Conservation (phyloP, 2,113 vertebrate species). For the Nothocercus nigrocapillus region DNA sequence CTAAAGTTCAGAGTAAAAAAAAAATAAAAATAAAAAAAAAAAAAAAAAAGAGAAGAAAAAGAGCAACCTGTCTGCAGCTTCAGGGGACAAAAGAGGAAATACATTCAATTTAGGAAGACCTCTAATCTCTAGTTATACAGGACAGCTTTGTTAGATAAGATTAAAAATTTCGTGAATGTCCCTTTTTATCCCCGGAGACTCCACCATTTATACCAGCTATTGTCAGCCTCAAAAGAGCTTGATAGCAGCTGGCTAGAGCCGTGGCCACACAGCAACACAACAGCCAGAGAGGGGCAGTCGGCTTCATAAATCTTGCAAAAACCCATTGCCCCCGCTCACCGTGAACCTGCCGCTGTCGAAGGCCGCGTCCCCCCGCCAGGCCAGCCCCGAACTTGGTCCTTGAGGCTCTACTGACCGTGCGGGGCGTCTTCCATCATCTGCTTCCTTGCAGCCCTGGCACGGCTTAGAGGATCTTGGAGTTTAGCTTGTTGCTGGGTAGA, state of each 20-base stretch:
- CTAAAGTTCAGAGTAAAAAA: constrained; percentile 13
- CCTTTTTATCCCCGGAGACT: constrained; percentile 65
- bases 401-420: constrained; percentile 5
- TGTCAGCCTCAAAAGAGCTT: constrained; percentile 57
- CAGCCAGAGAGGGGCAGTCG: constrained; percentile 44
- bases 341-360: constrained; percentile 50
- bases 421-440: constrained; percentile 47
- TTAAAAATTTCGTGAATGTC: constrained; percentile 65
- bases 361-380: constrained; percentile 38
- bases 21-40: not conserved
- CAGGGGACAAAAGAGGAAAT: constrained; percentile 51
- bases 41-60: not conserved
- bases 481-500: constrained; percentile 53
- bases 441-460: constrained; percentile 57
- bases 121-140: constrained; percentile 71
- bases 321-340: not conserved
- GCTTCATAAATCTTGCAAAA: constrained; percentile 55
- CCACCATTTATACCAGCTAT: constrained; percentile 35
- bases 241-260: constrained; percentile 72
- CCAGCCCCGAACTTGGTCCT: constrained; percentile 63
- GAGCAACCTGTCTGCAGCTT: constrained; percentile 16
- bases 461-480: constrained; percentile 43
- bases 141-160: constrained; percentile 74
- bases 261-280: constrained; percentile 55
- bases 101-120: constrained; percentile 59